Conservation (phyloP, 2,797 vertebrate genomes). For the Helicolenus hilgendorfi region DNA sequence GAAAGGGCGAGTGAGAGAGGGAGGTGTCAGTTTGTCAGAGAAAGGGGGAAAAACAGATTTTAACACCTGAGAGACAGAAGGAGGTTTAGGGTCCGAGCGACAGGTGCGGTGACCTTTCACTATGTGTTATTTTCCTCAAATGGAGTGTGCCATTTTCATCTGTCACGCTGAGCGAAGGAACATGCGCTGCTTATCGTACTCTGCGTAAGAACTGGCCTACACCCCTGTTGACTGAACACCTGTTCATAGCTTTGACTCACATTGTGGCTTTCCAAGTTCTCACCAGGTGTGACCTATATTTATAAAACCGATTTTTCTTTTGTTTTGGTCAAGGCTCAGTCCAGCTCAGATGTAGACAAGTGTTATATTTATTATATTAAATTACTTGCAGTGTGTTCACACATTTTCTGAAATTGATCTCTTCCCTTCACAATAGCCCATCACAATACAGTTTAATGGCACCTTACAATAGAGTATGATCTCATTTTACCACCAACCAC, state of each 20-base stretch:
- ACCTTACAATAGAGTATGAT: not conserved
- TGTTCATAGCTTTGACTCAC: conserved; percentile 61
- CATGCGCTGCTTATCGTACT: conserved; percentile 36
- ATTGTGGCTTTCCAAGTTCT: conserved; percentile 38
- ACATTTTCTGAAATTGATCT: not conserved
- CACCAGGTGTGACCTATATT: conserved; percentile 36
- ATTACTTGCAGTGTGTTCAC: not conserved
- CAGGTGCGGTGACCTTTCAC: conserved; percentile 41
- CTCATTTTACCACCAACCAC: not conserved
- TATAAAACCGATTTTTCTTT: not conserved
- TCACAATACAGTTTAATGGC: not conserved
- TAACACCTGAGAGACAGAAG: conserved; percentile 8
- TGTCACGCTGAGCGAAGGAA: not conserved
- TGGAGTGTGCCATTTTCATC: conserved; percentile 11
- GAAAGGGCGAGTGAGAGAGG: not conserved
- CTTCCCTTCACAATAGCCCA: not conserved
- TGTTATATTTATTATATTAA: too few species aligned
- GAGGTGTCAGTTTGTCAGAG: not conserved
- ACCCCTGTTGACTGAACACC: conserved; percentile 70
- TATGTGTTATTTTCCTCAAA: not conserved
- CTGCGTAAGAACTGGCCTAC: not conserved
- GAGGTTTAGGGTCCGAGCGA: conserved; percentile 29
- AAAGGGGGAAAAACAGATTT: not conserved
- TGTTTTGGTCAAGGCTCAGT: not conserved
- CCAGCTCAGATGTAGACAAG: too few species aligned